Evolutionary conservation across 2,113 vertebrate genomes (phyloP).

Genomic region (Glaucomys volans): DNA sequence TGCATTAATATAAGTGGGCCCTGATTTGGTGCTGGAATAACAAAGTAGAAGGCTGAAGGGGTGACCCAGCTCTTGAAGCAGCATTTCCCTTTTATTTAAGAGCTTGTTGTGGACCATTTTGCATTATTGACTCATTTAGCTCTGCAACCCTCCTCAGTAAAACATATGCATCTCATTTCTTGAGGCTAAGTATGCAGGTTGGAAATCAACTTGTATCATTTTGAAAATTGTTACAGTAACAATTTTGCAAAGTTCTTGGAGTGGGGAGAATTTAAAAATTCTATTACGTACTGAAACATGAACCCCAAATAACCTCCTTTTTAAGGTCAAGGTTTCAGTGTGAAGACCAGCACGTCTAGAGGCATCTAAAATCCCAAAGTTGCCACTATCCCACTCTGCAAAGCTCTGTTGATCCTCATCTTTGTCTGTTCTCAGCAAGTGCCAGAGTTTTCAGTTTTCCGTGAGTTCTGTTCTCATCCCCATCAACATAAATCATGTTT

Average conservation of each 20-base stretch:
- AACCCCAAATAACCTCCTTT: background rate
- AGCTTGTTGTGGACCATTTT: constrained; percentile 64
- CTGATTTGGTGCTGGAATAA: no score
- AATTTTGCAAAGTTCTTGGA: background rate
- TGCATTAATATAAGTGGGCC: no score
- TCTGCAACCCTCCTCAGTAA: constrained; percentile 46
- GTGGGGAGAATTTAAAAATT: background rate
- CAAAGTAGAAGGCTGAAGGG: constrained; percentile 69
- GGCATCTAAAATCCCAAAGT: background rate
- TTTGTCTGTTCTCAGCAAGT: constrained; percentile 52
- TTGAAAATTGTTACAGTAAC: constrained; percentile 54
- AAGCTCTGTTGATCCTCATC: background rate
- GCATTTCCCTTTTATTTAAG: constrained; percentile 65
- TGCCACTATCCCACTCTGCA: background rate
- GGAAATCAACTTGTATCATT: constrained; percentile 22
- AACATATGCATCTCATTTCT: constrained; percentile 27
- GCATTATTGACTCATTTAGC: constrained; percentile 67
- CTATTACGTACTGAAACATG: background rate
- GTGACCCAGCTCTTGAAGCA: constrained; percentile 71
- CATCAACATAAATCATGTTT: no score
- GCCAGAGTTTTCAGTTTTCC: constrained; percentile 73
- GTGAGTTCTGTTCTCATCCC: constrained; percentile 16
- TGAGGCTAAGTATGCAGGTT: constrained; percentile 35
- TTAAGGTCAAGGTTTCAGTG: background rate
- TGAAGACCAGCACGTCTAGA: background rate